Percentiles rank a stretch among this genome's conserved stretches.
Conservation (phyloP, 2,888 invertebrate genomes). For the Oscheius sp. region DNA sequence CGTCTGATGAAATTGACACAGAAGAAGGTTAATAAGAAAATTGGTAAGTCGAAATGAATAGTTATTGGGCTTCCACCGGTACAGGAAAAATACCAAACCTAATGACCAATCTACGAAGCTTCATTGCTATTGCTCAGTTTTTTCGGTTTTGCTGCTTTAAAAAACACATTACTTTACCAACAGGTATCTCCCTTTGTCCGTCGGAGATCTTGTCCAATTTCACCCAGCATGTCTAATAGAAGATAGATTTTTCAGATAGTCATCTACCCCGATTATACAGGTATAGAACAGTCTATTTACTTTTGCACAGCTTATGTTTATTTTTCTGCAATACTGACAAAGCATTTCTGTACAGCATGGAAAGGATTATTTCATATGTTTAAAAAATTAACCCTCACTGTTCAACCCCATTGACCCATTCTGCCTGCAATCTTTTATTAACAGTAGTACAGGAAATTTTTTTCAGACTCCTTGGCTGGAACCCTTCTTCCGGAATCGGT, state of each 20-base stretch:
- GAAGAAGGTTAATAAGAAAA: constrained; percentile 64
- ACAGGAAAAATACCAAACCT: constrained; percentile 20
- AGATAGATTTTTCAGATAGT: constrained; percentile 22
- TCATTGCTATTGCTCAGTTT: constrained; percentile 20
- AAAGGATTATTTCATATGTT: constrained; percentile 2
- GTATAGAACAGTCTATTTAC: constrained; percentile 14
- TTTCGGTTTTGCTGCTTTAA: constrained; percentile 4
- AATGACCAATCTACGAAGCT: constrained; percentile 15
- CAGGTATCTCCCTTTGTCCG: constrained; percentile 10
- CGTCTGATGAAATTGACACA: constrained; percentile 63
- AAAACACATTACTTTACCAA: constrained; percentile 7
- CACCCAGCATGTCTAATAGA: constrained; percentile 8
- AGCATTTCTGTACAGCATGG: too few relatives aligned
- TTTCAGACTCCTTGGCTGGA: constrained; percentile 30
- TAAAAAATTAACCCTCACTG: not conserved
- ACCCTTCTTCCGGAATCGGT: constrained; percentile 30
- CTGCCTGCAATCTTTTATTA: not conserved
- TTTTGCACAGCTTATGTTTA: not conserved
- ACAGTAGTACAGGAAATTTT: too few relatives aligned
- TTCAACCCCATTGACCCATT: too few relatives aligned
- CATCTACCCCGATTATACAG: constrained; percentile 22
- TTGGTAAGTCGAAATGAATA: constrained; percentile 53
- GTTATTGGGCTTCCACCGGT: not conserved
- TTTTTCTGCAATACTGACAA: not conserved
- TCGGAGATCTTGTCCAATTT: not conserved